Evolutionary conservation across 2,888 invertebrate genomes (phyloP), one percentile per base, ranked within the genome.

Genomic region (Cotesia congregata): DNA sequence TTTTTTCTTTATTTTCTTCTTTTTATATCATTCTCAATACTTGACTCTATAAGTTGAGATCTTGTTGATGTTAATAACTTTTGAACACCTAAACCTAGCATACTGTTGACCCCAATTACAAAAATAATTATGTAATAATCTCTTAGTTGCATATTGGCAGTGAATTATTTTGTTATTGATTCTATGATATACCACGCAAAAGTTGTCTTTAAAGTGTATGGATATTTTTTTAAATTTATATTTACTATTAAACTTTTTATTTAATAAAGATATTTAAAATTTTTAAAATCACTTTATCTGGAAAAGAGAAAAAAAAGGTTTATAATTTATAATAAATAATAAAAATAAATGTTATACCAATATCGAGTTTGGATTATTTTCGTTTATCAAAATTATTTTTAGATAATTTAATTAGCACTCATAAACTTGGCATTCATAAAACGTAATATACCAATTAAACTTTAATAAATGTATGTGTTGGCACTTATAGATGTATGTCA

Each of bases 81-180:
- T 50, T 50, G 12, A 50, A 50, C 50, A 50, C 50, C 12, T 50
- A 50, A 12, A 50, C 12, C 50, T 50, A 50, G 50, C 4, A 82
- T 67, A 75, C 80, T 78, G 81, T 83, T 82, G 83, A 80, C 84
- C 84, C 77, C 83, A 81, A 84, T 84, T 78, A 80, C 74, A 80
- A 82, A 83, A 82, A 77, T 80, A 82, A 83, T 83, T 84, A 83
- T 83, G 83, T 81, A 83, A 50, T 50, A 50, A 84, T 82, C 79
- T 76, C 40, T 9, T 59, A 17, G 76, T 72, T 60, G 65, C 79
- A 69, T 67, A 50, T 50, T 50, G 50, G 4, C 62, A 38, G 67
- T 64, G 9, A 61, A 75, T 72, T 62, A 6, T 72, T 72, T 72
- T n/a, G n/a, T n/a, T 70, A 61, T 38, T 73, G 72, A 77, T 79